Conservation (phyloP, 2,113 vertebrate species). For the Anser cygnoides region DNA sequence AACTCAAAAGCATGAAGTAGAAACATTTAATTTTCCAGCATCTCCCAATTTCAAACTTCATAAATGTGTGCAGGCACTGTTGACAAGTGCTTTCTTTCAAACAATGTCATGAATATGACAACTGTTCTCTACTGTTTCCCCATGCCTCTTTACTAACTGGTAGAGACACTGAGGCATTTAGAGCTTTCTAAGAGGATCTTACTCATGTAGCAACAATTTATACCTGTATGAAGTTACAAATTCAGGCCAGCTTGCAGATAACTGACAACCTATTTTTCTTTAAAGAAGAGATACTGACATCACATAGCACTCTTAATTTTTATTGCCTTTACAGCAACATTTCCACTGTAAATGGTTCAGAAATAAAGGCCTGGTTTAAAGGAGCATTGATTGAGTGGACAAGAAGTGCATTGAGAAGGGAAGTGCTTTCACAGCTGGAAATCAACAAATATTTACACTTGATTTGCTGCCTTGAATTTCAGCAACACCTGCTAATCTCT, state of each 20-base stretch:
- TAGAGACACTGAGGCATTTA: neutral
- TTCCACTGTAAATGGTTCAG: neutral
- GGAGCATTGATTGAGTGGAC: neutral
- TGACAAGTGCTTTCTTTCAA: neutral
- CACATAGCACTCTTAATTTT: neutral
- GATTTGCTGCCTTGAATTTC: neutral
- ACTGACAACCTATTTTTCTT: neutral
- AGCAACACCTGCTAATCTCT: neutral
- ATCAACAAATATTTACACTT: neutral
- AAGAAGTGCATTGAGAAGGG: neutral
- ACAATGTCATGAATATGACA: neutral
- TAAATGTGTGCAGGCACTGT: neutral
- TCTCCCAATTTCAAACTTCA: neutral
- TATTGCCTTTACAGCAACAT: neutral
- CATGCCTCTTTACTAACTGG: neutral
- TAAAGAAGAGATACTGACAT: neutral
- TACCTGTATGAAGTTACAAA: neutral
- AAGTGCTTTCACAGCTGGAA: neutral
- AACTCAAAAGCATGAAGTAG: neutral
- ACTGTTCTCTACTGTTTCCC: neutral
- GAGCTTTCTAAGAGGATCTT: neutral
- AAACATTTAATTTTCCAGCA: neutral
- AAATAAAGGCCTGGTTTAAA: neutral
- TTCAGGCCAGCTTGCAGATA: neutral
- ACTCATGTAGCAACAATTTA: neutral